These are phyloP conservation scores for Streptopelia turtur DNA, from an alignment of 2,797 vertebrate genomes.

Conservation along the genomic window DNA sequence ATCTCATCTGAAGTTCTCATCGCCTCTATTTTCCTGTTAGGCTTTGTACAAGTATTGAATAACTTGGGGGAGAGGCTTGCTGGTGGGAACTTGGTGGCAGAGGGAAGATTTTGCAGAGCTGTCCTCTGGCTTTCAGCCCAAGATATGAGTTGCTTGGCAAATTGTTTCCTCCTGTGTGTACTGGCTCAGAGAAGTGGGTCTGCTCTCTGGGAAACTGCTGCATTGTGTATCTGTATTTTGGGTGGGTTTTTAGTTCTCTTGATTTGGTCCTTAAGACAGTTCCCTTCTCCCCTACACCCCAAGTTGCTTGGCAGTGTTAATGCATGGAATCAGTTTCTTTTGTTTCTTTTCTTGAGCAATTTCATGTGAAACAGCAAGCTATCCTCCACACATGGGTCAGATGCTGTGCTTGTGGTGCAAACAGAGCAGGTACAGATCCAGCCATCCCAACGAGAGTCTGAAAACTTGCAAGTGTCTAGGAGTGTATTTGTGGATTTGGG, in stretches of 20 bases:
- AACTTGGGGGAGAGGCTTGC: background rate
- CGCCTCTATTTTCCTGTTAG: background rate
- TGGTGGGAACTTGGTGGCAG: conserved; percentile 35
- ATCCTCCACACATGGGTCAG: background rate
- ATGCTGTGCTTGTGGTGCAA: background rate
- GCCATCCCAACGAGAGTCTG: background rate
- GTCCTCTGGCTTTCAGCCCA: conserved; percentile 38
- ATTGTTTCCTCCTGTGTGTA: background rate
- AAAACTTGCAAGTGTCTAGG: background rate
- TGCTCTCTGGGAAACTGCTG: conserved; percentile 24
- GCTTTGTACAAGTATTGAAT: background rate
- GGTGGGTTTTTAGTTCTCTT: background rate
- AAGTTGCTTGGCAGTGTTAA: background rate
- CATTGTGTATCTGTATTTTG: background rate
- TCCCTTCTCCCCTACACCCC: fast-evolving
- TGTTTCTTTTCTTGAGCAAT: background rate
- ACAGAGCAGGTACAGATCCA: background rate
- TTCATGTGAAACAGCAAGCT: background rate
- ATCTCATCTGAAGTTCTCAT: conserved; percentile 17
- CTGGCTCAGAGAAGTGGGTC: background rate
- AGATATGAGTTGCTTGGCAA: conserved; percentile 29
- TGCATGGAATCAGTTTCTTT: background rate
- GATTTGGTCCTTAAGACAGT: background rate
- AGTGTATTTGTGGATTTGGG: background rate
- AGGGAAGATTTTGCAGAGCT: conserved; percentile 29